Evolutionary conservation across 2,113 vertebrate species (phyloP).

Genomic region (Cisticola juncidis): DNA sequence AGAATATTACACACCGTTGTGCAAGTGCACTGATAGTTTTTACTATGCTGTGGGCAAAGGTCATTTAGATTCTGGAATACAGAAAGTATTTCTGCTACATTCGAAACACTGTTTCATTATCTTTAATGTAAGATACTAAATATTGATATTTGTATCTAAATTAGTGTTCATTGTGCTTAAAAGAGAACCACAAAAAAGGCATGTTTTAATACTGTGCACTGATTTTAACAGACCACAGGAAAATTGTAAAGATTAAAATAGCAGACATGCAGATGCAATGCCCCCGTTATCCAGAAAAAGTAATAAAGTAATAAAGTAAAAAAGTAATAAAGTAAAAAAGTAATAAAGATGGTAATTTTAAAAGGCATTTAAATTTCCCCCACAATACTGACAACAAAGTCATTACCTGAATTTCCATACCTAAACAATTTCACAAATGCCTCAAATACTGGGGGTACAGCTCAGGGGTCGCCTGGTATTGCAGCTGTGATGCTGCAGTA

Average conservation of each 20-base stretch:
- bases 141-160: not conserved
- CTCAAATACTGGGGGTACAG: not conserved
- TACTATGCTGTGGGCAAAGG: not conserved
- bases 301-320: too few relatives aligned
- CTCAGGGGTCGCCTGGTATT: not conserved
- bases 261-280: not conserved
- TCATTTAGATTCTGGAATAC: not conserved
- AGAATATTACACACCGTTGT: not conserved
- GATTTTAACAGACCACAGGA: not conserved
- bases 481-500: not conserved
- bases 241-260: not conserved
- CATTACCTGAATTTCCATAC: not conserved
- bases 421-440: not conserved
- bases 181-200: not conserved
- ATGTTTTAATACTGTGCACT: not conserved
- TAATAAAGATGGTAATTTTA: not conserved
- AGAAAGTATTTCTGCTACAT: not conserved
- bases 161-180: not conserved
- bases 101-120: not conserved
- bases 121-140: not conserved
- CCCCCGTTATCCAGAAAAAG: not conserved
- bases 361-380: not conserved
- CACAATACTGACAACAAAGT: not conserved
- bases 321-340: too few relatives aligned
- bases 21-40: not conserved